Base-by-base conservation (phyloP, 2,113 vertebrate genomes). In the Cnemophilus loriae region DNA sequence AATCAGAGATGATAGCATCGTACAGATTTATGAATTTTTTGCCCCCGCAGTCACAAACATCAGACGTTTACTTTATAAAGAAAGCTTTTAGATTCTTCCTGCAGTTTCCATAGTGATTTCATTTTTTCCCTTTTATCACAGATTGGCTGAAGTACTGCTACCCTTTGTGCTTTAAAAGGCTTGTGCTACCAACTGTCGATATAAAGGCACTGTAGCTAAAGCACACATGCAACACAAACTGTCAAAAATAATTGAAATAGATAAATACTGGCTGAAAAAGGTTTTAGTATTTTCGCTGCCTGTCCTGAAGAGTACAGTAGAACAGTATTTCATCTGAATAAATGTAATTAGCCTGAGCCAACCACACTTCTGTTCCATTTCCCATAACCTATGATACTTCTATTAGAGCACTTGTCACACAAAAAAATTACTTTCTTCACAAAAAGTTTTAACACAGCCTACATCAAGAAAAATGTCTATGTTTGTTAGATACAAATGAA, bases 21-120 rank as follows among this genome's bases (percentile, higher is more conserved):
- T 95, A 97, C 91, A 97, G 98, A 98, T 98, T 98, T 98, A 98
- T 98, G 98, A 98, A 97, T 97, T 98, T 98, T 98, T 98, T 98
- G 97, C 96, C 97, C 97, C 97, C 80, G 84, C 97, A 98, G 97
- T 97, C 97, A 98, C 97, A 98, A 98, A 98, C 98, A 98, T 98
- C 98, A 98, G 98, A 98, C 98, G 84, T 98, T 98, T 98, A 98
- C 97, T 98, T 98, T 98, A 96, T 97, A 98, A 98, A 98, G 98
- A 98, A 98, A 98, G 97, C 98, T 98, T 98, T 98, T 98, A 98
- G 98, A 98, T 98, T 98, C 98, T 98, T 98, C 97, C 97, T 97
- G 97, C 98, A 97, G 98, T 98, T 98, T 98, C 98, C 98, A 98
- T 98, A 98, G 98, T 98, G 98, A 98, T 98, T 98, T 98, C 97